Percentiles rank a stretch among this genome's conserved stretches.
phyloP scores from a whole-genome alignment of 1,140 invertebrate species.

The Protaetia brevitarsis region DNA sequence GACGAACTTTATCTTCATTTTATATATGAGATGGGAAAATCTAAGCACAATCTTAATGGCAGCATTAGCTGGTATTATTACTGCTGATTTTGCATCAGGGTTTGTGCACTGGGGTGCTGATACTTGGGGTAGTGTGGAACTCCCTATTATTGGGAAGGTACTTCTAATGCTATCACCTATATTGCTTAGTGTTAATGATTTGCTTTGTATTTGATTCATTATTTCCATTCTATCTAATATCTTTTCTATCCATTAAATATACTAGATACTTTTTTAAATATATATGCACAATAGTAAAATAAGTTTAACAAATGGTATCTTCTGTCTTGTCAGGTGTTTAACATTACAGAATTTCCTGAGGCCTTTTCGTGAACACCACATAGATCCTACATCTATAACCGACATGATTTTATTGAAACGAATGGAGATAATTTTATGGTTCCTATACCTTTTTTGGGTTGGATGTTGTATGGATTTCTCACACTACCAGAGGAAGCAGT shows the following conservation, averaged over 20 bases:
- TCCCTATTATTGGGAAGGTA: slow-evolving; percentile 87
- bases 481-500: slow-evolving; percentile 67
- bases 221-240: too few relatives aligned
- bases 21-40: slow-evolving; percentile 64
- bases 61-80: slow-evolving; percentile 86
- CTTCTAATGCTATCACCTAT: slow-evolving; percentile 5
- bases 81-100: slow-evolving; percentile 94
- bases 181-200: background rate
- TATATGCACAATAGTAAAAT: too few relatives aligned
- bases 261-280: too few relatives aligned
- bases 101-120: slow-evolving; percentile 98
- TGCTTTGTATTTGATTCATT: too few relatives aligned
- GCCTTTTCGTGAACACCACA: slow-evolving; percentile 97
- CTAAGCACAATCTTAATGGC: slow-evolving; percentile 71
- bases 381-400: slow-evolving; percentile 98
- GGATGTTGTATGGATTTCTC: slow-evolving; percentile 79
- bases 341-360: slow-evolving; percentile 95
- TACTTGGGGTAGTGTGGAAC: slow-evolving; percentile 93
- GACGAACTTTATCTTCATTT: slow-evolving; percentile 68
- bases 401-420: slow-evolving; percentile 98
- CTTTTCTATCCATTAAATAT: too few relatives aligned
- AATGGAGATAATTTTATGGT: slow-evolving; percentile 99
- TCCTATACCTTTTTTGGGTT: slow-evolving; percentile 77
- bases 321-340: too few relatives aligned
- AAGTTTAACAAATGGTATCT: too few relatives aligned